These are phyloP conservation scores for Synaphobranchus kaupii DNA, from an alignment of 2,797 vertebrate species.

Conservation along the genomic window DNA sequence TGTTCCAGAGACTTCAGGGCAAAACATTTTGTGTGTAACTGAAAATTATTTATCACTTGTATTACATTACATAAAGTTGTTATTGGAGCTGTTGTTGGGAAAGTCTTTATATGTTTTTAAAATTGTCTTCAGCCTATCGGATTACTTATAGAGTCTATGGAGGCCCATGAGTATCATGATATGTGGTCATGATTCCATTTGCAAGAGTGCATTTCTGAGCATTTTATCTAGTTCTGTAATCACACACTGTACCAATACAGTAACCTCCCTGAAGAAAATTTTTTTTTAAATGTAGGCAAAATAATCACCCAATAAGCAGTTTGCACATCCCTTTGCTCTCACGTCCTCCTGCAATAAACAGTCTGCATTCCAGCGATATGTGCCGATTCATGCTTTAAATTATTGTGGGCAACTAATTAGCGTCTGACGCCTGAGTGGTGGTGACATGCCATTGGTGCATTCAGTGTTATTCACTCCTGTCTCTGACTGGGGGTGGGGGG, in stretches of 20 bases:
- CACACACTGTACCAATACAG: background rate
- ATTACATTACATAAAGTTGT: no score
- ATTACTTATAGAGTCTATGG: background rate
- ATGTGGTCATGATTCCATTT: background rate
- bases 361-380: conserved; percentile 39
- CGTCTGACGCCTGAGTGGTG: conserved; percentile 57
- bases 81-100: no score
- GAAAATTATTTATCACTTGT: background rate
- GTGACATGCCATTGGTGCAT: conserved; percentile 63
- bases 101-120: no score
- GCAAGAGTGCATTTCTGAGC: background rate
- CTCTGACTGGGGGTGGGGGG: conserved; percentile 35
- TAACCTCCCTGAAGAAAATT: background rate
- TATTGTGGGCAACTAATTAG: conserved; percentile 60
- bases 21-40: background rate
- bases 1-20: background rate
- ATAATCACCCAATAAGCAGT: background rate
- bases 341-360: conserved; percentile 54
- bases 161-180: background rate
- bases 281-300: background rate
- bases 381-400: conserved; percentile 66
- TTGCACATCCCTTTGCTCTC: conserved; percentile 6
- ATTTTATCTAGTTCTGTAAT: background rate
- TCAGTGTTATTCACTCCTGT: conserved; percentile 32
- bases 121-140: background rate